A percentile compares a stretch with the other conserved stretches of the same genome.
These are phyloP conservation scores for Gymnocephalus cernua DNA, from an alignment of 2,113 vertebrate species.

Conservation along the genomic window DNA sequence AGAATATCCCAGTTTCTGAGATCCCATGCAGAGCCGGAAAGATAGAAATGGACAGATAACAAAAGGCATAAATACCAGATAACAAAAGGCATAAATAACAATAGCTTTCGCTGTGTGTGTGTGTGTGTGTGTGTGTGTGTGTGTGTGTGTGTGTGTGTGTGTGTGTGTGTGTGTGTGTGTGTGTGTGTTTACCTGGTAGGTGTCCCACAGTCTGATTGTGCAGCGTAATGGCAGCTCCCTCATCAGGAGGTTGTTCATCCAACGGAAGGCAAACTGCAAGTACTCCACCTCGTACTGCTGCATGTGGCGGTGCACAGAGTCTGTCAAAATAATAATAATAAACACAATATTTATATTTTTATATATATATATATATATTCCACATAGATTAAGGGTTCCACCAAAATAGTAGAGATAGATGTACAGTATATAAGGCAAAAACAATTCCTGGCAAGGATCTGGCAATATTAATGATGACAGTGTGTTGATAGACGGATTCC, in stretches of 20 bases:
- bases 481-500: constrained; percentile 12
- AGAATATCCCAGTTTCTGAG: constrained; percentile 14
- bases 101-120: constrained; percentile 29
- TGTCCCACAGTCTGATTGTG: constrained; percentile 96
- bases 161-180: constrained; percentile 46
- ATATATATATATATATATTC: neutral
- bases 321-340: constrained; percentile 76
- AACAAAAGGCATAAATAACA: constrained; percentile 19
- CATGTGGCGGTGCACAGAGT: constrained; percentile 93
- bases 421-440: no score
- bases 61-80: constrained; percentile 27
- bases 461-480: neutral
- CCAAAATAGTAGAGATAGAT: neutral
- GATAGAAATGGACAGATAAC: constrained; percentile 25
- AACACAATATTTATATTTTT: no score
- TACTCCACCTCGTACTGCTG: constrained; percentile 95
- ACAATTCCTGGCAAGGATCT: neutral
- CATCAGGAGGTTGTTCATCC: constrained; percentile 99
- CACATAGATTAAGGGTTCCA: neutral
- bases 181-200: constrained; percentile 90
- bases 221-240: constrained; percentile 93
- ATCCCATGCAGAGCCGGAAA: constrained; percentile 14
- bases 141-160: constrained; percentile 1
- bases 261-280: constrained; percentile 97
- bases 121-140: constrained; percentile 20